A percentile compares a stretch with the other conserved stretches of the same genome.
Conservation (phyloP, 2,113 vertebrate genomes). For the Spermophilus dauricus region DNA sequence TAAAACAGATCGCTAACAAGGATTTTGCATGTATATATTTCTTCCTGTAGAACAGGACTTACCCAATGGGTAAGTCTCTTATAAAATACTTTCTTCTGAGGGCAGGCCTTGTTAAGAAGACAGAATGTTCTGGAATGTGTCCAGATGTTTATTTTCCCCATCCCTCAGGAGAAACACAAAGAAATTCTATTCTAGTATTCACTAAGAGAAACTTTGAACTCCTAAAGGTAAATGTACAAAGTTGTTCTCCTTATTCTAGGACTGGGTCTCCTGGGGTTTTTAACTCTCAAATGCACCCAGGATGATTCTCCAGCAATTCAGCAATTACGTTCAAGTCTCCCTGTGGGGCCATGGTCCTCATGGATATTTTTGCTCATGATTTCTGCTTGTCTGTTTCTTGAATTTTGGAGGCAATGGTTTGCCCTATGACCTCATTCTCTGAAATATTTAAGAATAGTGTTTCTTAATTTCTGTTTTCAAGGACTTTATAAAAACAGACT, state of each 20-base stretch:
- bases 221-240: background rate
- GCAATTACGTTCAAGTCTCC: background rate
- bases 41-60: background rate
- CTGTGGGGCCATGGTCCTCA: background rate
- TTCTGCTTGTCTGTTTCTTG: background rate
- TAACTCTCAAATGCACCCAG: background rate
- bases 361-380: background rate
- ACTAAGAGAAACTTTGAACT: background rate
- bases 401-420: background rate
- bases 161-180: background rate
- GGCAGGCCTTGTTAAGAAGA: background rate
- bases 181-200: background rate
- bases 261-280: background rate
- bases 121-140: background rate
- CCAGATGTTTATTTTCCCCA: background rate
- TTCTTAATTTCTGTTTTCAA: conserved; percentile 62
- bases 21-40: background rate
- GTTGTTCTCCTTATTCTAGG: no score
- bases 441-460: background rate
- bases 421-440: background rate
- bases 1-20: background rate
- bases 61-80: background rate
- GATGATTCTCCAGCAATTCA: background rate
- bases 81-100: background rate
- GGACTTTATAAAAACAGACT: conserved; percentile 68